Conservation (phyloP, 2,888 invertebrate genomes). For the Agapetus fuscipes region DNA sequence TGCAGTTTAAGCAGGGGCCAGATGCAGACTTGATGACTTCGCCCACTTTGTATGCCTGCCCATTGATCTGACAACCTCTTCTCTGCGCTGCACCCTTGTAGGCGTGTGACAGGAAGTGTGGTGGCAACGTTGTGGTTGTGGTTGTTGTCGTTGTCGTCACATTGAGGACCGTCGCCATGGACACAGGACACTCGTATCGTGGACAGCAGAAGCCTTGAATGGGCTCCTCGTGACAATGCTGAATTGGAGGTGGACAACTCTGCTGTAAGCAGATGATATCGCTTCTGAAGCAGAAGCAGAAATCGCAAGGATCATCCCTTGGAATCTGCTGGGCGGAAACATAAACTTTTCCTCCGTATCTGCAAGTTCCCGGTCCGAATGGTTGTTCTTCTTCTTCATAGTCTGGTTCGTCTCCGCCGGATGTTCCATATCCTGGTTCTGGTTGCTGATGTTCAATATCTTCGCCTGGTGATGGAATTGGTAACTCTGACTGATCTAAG, state of each 20-base stretch:
- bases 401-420: constrained; percentile 47
- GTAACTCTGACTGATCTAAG: constrained; percentile 27
- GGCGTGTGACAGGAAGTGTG: constrained; percentile 71
- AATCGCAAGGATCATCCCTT: constrained; percentile 89
- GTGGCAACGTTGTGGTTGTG: constrained; percentile 75
- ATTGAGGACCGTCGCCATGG: constrained; percentile 73
- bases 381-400: constrained; percentile 70
- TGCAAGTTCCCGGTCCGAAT: constrained; percentile 83
- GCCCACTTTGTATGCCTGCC: constrained; percentile 76
- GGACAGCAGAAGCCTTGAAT: constrained; percentile 93
- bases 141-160: constrained; percentile 81
- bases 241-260: constrained; percentile 90
- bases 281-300: constrained; percentile 94
- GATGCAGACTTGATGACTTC: constrained; percentile 78
- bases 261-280: constrained; percentile 93
- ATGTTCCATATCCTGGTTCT: constrained; percentile 34
- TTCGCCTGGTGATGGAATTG: constrained; percentile 23
- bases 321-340: constrained; percentile 93
- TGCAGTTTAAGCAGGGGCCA: constrained; percentile 90
- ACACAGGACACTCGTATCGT: constrained; percentile 86
- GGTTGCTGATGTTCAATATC: constrained; percentile 22
- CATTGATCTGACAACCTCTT: constrained; percentile 79
- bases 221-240: constrained; percentile 84
- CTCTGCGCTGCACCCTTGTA: constrained; percentile 65
- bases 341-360: constrained; percentile 86